Evolutionary conservation across 2,113 vertebrate genomes (phyloP).

Genomic region (Asarcornis scutulata): DNA sequence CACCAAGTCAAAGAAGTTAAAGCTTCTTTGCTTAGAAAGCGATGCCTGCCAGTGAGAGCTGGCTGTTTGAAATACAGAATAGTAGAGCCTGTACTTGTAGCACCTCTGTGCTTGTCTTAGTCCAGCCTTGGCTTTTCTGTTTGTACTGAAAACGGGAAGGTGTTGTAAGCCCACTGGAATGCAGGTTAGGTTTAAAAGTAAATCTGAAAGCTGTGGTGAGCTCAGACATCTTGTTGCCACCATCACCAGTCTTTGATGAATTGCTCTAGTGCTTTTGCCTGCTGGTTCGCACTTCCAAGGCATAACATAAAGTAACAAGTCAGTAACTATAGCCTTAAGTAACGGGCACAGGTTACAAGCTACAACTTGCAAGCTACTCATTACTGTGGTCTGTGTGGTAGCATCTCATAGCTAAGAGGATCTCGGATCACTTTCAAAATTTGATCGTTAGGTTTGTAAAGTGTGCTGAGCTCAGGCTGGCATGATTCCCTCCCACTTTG

Average conservation of each 20-base stretch:
- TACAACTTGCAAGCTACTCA: neutral
- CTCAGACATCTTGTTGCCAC: neutral
- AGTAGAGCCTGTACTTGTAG: neutral
- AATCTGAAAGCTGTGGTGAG: neutral
- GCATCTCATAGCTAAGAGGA: neutral
- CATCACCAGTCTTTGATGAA: neutral
- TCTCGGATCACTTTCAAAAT: neutral
- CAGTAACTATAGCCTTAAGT: neutral
- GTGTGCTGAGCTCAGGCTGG: neutral
- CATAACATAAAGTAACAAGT: neutral
- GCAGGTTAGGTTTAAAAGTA: neutral
- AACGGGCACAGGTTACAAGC: fast-evolving
- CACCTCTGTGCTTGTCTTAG: fast-evolving
- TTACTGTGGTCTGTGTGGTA: neutral
- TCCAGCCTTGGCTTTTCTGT: neutral
- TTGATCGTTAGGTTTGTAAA: neutral
- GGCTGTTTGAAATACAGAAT: neutral
- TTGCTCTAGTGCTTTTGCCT: neutral
- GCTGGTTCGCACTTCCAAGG: neutral
- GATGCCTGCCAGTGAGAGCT: neutral
- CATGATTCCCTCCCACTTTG: neutral
- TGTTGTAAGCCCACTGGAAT: neutral
- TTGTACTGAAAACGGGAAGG: neutral
- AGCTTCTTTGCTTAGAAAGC: neutral
- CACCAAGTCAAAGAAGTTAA: neutral